Evolutionary conservation across 2,888 invertebrate genomes (phyloP).

Genomic region (Lymantria monacha): DNA sequence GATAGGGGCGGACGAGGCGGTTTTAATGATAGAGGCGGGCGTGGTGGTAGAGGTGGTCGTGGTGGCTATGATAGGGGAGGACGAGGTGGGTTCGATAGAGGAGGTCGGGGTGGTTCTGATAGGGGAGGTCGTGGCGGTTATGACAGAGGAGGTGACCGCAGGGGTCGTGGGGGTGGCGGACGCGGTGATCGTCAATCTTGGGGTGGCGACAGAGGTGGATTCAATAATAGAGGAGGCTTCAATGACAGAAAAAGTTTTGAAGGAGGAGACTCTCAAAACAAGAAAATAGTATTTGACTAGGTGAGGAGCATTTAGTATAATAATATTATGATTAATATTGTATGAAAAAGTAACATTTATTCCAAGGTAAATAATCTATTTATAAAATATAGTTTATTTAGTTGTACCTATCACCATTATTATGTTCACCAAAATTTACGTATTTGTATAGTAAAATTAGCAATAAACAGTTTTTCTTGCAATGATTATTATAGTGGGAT

Average conservation of each 20-base stretch:
- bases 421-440: too few relatives aligned
- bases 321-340: background rate
- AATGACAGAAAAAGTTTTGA: slow-evolving; percentile 86
- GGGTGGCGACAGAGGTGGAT: slow-evolving; percentile 70
- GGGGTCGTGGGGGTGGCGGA: slow-evolving; percentile 36
- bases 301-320: slow-evolving; percentile 28
- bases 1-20: slow-evolving; percentile 49
- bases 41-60: slow-evolving; percentile 46
- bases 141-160: slow-evolving; percentile 38
- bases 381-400: too few relatives aligned
- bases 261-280: slow-evolving; percentile 84
- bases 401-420: too few relatives aligned
- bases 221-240: slow-evolving; percentile 74
- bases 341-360: too few relatives aligned
- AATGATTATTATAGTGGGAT: too few relatives aligned
- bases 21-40: slow-evolving; percentile 43
- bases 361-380: too few relatives aligned
- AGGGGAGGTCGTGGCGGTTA: slow-evolving; percentile 41
- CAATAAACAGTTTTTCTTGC: too few relatives aligned
- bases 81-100: slow-evolving; percentile 52
- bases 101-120: slow-evolving; percentile 49
- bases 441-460: too few relatives aligned
- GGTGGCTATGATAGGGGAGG: slow-evolving; percentile 59
- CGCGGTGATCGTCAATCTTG: slow-evolving; percentile 69
- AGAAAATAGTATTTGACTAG: slow-evolving; percentile 88